phyloP scores from a whole-genome alignment of 2,888 invertebrate genomes.

The Campoplex nolae region DNA sequence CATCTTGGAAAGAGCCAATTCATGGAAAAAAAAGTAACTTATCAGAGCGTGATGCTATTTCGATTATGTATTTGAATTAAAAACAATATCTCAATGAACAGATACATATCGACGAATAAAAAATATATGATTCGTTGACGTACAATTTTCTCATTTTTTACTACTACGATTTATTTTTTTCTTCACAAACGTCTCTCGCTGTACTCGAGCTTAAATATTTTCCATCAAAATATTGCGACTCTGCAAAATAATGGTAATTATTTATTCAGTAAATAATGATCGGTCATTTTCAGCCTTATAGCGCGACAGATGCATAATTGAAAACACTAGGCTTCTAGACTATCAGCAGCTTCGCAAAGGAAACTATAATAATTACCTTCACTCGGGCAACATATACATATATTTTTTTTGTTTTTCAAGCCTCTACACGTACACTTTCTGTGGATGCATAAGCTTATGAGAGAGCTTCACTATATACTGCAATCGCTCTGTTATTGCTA shows the following conservation, averaged over 20 bases:
- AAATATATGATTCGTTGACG: background rate
- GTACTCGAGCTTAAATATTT: background rate
- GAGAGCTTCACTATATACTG: conserved; percentile 42
- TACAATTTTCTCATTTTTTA: too few species aligned
- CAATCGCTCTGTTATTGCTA: conserved; percentile 44
- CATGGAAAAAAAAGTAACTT: background rate
- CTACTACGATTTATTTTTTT: too few species aligned
- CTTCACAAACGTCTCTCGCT: too few species aligned
- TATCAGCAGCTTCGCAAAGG: background rate
- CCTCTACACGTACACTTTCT: background rate
- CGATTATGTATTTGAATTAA: background rate
- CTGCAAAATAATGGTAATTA: background rate
- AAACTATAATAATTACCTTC: background rate
- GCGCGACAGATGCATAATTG: background rate
- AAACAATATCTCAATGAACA: background rate
- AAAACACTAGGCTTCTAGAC: background rate
- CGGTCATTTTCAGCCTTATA: too few species aligned
- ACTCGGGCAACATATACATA: background rate
- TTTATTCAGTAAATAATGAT: background rate
- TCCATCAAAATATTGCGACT: background rate
- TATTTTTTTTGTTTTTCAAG: background rate
- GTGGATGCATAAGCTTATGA: background rate
- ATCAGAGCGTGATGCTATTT: background rate
- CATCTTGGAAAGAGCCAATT: background rate
- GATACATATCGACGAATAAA: background rate